phyloP scores from a whole-genome alignment of 2,888 invertebrate genomes.

The Pinctada fucata region DNA sequence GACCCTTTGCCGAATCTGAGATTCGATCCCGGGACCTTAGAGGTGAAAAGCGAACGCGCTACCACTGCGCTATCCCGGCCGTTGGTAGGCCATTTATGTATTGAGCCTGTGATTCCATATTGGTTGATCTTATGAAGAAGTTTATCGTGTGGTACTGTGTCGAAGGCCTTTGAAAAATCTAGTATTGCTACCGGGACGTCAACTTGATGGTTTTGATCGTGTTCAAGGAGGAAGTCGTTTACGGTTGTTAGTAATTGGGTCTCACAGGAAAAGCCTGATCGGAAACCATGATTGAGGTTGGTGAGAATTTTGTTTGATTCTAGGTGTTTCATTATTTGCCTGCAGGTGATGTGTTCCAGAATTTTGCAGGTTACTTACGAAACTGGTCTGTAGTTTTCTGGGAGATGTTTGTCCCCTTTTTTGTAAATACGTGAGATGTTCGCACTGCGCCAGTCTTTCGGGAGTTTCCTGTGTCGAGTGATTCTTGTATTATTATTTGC shows the following conservation, averaged over 20 bases:
- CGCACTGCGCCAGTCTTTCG: slow-evolving; percentile 38
- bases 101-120: slow-evolving; percentile 17
- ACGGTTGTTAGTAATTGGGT: slow-evolving; percentile 12
- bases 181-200: neutral
- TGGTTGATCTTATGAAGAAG: slow-evolving; percentile 15
- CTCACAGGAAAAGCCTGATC: slow-evolving; percentile 21
- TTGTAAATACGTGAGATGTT: slow-evolving; percentile 23
- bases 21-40: too few species aligned
- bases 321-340: slow-evolving; percentile 11
- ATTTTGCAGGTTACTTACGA: slow-evolving; percentile 1
- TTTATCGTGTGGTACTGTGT: slow-evolving; percentile 22
- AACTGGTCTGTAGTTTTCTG: too few species aligned
- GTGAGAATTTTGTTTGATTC: slow-evolving; percentile 23
- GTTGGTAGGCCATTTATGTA: slow-evolving; percentile 15
- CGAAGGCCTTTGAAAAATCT: slow-evolving; percentile 24
- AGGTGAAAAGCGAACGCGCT: too few species aligned
- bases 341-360: slow-evolving; percentile 3
- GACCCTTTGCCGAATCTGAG: too few species aligned
- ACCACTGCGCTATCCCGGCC: too few species aligned
- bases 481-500: slow-evolving; percentile 23
- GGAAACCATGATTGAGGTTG: neutral
- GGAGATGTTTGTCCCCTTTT: neutral
- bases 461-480: slow-evolving; percentile 33
- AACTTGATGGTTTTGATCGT: neutral
- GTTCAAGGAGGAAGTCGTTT: slow-evolving; percentile 2